phyloP scores from a whole-genome alignment of 2,797 vertebrate genomes.

The Glyptemys insculpta region DNA sequence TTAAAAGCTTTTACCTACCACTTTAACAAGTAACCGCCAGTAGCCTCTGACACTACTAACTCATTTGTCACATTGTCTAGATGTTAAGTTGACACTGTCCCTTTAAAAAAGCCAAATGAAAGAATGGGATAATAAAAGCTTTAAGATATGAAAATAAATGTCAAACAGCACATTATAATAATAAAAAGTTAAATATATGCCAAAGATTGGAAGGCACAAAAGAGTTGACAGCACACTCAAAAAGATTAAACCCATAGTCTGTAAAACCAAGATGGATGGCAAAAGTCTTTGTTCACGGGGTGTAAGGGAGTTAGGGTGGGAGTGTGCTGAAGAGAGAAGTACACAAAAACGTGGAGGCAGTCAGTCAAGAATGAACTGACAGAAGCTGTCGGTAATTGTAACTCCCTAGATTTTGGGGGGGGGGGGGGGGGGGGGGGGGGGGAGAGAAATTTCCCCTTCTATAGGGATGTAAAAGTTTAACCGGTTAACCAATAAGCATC shows the following conservation, averaged over 20 bases:
- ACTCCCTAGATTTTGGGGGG: too few species aligned
- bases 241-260: background rate
- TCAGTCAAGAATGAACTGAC: background rate
- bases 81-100: background rate
- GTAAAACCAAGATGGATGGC: background rate
- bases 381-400: background rate
- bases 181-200: background rate
- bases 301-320: background rate
- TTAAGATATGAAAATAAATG: background rate
- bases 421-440: too few species aligned
- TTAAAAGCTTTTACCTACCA: background rate
- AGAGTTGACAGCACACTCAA: background rate
- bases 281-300: background rate
- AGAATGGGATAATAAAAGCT: background rate
- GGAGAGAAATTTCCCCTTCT: too few species aligned
- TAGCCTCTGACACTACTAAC: background rate
- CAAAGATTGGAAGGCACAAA: slow-evolving; percentile 32
- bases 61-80: too few species aligned
- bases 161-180: background rate
- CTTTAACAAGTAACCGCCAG: background rate
- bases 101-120: background rate
- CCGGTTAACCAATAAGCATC: too few species aligned
- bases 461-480: too few species aligned
- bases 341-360: background rate
- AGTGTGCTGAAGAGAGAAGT: background rate